phyloP scores from a whole-genome alignment of 2,113 vertebrate genomes.

The Paratilapia polleni region DNA sequence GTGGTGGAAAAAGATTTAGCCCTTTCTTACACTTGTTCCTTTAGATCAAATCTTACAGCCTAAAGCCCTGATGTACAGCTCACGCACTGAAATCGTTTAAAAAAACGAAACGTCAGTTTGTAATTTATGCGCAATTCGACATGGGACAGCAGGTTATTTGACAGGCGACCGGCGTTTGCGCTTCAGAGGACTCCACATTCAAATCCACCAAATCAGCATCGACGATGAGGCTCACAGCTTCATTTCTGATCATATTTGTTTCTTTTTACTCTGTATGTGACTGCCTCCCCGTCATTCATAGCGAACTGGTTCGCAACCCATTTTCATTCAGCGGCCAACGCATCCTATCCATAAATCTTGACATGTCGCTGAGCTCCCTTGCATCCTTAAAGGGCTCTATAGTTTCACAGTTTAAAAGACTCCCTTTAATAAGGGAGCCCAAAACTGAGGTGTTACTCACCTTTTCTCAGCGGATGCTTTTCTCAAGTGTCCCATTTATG shows the following conservation, averaged over 20 bases:
- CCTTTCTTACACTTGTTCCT: neutral
- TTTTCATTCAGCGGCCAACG: slow-evolving; percentile 39
- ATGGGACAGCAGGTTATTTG: slow-evolving; percentile 57
- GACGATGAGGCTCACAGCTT: neutral
- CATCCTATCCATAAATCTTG: slow-evolving; percentile 62
- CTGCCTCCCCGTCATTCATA: slow-evolving; percentile 10
- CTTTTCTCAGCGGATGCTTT: slow-evolving; percentile 55
- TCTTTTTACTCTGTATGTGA: neutral
- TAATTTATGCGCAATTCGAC: slow-evolving; percentile 52
- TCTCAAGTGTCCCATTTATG: slow-evolving; percentile 66
- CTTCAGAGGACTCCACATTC: slow-evolving; percentile 36
- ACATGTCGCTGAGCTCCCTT: slow-evolving; percentile 35
- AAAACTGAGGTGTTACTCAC: slow-evolving; percentile 61
- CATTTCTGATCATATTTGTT: neutral
- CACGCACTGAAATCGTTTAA: neutral
- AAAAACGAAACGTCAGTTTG: slow-evolving; percentile 16
- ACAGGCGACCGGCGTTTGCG: slow-evolving; percentile 69
- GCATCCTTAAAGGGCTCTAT: slow-evolving; percentile 46
- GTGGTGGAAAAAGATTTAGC: neutral
- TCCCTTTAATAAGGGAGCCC: neutral
- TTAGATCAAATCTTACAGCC: neutral
- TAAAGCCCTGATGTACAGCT: neutral
- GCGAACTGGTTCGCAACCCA: slow-evolving; percentile 51
- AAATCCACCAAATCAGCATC: slow-evolving; percentile 12
- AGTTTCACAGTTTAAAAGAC: slow-evolving; percentile 29